Evolutionary conservation across 2,113 vertebrate species (phyloP).

Genomic region (Pycnonotus jocosus): DNA sequence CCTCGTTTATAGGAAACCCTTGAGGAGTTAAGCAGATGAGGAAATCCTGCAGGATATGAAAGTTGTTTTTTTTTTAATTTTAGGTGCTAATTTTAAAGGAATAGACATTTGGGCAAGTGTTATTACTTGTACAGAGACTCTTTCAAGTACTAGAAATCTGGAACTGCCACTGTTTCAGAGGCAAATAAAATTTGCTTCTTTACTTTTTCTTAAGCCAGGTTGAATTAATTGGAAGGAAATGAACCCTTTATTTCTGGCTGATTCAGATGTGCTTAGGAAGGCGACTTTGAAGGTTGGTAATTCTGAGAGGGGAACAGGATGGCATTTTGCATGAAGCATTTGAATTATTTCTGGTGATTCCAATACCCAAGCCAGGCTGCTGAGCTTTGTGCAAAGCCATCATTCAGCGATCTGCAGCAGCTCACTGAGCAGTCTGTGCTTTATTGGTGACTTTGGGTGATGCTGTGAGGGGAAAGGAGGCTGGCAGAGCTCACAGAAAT

Average conservation of each 20-base stretch:
- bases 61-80: not conserved
- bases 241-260: not conserved
- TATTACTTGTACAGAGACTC: not conserved
- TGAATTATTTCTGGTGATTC: not conserved
- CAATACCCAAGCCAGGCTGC: not conserved
- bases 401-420: not conserved
- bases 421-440: not conserved
- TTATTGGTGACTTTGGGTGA: not conserved
- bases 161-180: not conserved
- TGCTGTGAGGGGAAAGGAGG: not conserved
- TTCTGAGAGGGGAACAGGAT: not conserved
- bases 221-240: conserved; percentile 2
- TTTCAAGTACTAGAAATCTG: not conserved
- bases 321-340: not conserved
- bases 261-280: not conserved
- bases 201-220: not conserved
- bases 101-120: not conserved
- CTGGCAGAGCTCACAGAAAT: not conserved
- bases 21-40: not conserved
- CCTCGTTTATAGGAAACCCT: not conserved
- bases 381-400: not conserved
- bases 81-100: not conserved
- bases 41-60: not conserved
- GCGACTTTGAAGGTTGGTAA: not conserved
- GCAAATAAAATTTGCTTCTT: not conserved